Conservation (phyloP, 1,140 invertebrate genomes). For the Aphelinus certus region DNA sequence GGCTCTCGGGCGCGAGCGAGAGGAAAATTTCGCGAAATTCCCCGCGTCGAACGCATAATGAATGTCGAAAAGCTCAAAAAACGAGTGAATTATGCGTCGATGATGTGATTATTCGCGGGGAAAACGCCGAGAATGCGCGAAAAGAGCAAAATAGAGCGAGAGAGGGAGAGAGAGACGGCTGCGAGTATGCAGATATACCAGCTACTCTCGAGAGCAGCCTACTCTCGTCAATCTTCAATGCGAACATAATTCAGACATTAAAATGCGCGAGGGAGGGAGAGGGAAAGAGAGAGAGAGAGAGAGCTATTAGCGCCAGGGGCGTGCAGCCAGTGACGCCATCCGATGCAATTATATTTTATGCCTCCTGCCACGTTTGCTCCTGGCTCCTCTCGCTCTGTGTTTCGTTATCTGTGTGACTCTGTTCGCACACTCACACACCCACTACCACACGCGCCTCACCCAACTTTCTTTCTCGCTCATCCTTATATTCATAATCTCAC, state of each 20-base stretch:
- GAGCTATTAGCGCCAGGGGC: conserved; percentile 58
- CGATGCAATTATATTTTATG: conserved; percentile 68
- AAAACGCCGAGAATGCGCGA: not conserved
- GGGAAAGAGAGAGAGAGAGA: conserved; percentile 40
- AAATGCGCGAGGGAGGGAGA: conserved; percentile 60
- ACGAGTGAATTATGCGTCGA: not conserved
- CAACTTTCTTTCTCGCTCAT: conserved; percentile 41
- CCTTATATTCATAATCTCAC: conserved; percentile 44
- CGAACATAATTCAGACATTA: conserved; percentile 66
- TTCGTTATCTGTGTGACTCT: conserved; percentile 1
- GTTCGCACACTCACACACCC: not conserved
- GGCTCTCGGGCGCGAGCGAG: no score
- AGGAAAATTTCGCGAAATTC: no score
- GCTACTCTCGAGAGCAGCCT: conserved; percentile 8
- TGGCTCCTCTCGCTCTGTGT: conserved; percentile 11
- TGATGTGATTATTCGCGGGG: conserved; percentile 15
- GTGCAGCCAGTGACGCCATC: conserved; percentile 60
- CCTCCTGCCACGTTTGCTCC: conserved; percentile 57
- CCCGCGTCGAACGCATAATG: not conserved
- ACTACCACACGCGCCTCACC: not conserved
- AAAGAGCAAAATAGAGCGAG: conserved; percentile 17
- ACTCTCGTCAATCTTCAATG: conserved; percentile 58
- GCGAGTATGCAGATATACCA: not conserved
- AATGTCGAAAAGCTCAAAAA: not conserved
- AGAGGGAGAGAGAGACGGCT: conserved; percentile 31